phyloP scores from a whole-genome alignment of 2,888 invertebrate genomes.

The Hirtodrosophila duncani region DNA sequence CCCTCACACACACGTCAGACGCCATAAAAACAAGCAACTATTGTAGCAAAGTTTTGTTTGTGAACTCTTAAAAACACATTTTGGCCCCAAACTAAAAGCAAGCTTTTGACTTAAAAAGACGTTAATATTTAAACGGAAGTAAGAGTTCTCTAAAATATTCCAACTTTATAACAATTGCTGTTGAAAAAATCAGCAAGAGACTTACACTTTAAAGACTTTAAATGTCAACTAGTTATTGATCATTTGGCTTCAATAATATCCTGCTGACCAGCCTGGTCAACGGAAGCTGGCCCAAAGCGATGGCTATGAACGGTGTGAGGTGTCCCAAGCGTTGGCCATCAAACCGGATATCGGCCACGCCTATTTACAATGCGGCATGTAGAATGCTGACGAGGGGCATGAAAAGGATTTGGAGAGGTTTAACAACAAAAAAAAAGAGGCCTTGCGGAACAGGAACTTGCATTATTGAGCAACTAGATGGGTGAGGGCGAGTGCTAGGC shows the following conservation, averaged over 20 bases:
- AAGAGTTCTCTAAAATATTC: conserved; percentile 36
- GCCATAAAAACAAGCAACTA: conserved; percentile 21
- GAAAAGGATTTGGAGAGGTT: conserved; percentile 1
- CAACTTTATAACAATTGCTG: conserved; percentile 44
- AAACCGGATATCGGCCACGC: no score
- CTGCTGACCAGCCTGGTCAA: no score
- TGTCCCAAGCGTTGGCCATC: no score
- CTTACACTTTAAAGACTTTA: no score
- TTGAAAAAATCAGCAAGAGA: conserved; percentile 6
- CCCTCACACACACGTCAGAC: conserved; percentile 5
- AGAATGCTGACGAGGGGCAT: background rate
- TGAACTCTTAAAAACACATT: conserved; percentile 27
- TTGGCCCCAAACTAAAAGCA: conserved; percentile 23
- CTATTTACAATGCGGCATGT: background rate
- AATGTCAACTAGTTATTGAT: no score
- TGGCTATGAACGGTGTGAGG: no score
- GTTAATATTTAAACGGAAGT: conserved; percentile 1
- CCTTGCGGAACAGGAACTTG: conserved; percentile 22
- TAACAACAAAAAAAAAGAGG: background rate
- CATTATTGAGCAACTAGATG: conserved; percentile 42
- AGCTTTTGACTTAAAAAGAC: no score
- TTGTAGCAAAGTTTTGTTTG: conserved; percentile 37
- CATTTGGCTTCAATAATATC: no score
- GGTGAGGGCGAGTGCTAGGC: background rate
- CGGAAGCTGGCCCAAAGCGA: no score